Conservation (phyloP, 2,113 vertebrate genomes). For the Poeciliopsis retropinna region DNA sequence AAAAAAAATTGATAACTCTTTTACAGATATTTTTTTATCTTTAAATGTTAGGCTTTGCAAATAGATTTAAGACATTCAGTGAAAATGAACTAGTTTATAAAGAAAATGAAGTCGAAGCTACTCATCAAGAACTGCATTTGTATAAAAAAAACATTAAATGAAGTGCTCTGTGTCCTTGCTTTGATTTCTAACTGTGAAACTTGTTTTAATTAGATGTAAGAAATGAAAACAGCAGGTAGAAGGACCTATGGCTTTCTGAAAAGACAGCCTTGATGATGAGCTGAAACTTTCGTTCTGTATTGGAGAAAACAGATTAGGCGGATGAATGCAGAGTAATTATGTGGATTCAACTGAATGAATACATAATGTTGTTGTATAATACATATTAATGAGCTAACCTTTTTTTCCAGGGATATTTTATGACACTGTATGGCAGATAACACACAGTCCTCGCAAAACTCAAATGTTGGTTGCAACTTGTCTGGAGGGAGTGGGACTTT, state of each 20-base stretch:
- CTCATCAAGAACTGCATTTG: neutral
- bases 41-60: neutral
- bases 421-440: too few species aligned
- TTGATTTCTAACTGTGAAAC: constrained; percentile 1
- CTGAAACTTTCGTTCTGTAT: constrained; percentile 8
- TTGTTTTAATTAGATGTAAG: constrained; percentile 34
- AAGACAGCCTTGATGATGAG: constrained; percentile 27
- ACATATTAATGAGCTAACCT: too few species aligned
- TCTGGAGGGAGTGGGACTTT: too few species aligned
- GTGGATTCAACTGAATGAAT: neutral
- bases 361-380: too few species aligned
- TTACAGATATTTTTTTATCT: neutral
- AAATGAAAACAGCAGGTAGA: constrained; percentile 29
- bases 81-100: neutral
- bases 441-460: too few species aligned
- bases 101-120: constrained; percentile 3
- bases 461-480: too few species aligned
- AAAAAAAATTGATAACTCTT: neutral
- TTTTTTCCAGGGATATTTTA: too few species aligned
- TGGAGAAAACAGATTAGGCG: neutral
- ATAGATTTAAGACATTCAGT: neutral
- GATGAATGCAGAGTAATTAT: constrained; percentile 4
- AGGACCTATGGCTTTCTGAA: constrained; percentile 8
- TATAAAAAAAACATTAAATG: constrained; percentile 17
- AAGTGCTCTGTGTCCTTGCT: constrained; percentile 37